A percentile compares a stretch with the other conserved stretches of the same genome.
phyloP scores from a whole-genome alignment of 2,888 invertebrate genomes.

The Melangyna quadrimaculata region DNA sequence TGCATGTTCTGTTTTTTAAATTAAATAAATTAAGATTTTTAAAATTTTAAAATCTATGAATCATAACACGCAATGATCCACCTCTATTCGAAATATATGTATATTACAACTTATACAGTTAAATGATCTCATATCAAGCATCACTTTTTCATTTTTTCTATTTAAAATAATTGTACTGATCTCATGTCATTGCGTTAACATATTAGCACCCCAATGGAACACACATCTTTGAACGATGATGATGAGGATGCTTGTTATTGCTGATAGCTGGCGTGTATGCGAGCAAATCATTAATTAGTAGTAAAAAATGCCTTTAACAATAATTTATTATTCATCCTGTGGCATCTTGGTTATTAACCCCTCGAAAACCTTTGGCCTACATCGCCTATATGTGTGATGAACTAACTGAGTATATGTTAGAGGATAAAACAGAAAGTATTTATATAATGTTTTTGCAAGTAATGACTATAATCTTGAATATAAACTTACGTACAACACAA shows the following conservation, averaged over 20 bases:
- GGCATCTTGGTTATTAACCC: conserved; percentile 24
- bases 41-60: neutral
- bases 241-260: neutral
- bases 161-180: neutral
- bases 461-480: neutral
- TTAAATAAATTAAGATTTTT: neutral
- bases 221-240: neutral
- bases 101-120: neutral
- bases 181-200: conserved; percentile 1
- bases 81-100: neutral
- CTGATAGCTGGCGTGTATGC: neutral
- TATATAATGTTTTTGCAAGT: conserved; percentile 15
- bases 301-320: conserved; percentile 3
- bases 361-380: conserved; percentile 13
- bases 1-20: neutral
- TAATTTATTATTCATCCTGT: no score
- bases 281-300: conserved; percentile 16
- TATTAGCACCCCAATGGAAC: neutral
- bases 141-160: neutral
- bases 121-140: conserved; percentile 3
- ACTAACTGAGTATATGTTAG: neutral
- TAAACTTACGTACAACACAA: neutral
- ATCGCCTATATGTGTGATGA: neutral
- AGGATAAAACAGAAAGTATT: neutral
- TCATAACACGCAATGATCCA: neutral